Base-by-base conservation (phyloP, 2,888 invertebrate genomes). In the Stenurella melanura region DNA sequence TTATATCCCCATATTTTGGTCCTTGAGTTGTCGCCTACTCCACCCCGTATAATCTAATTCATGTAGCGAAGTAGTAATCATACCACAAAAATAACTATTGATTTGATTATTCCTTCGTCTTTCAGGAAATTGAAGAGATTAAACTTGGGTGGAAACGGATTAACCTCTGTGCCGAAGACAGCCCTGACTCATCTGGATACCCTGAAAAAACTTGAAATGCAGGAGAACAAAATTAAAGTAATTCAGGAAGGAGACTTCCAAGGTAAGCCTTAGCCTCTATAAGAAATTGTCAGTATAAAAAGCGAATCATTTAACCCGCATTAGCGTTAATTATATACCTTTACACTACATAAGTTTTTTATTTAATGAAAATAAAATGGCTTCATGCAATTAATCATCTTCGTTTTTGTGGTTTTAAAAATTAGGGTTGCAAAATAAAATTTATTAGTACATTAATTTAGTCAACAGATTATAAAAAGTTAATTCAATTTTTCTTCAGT, bases 221-320 rank as follows among this genome's bases (percentile, higher is more conserved):
- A 96, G 86, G 96, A 96, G 87, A 97, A 97, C 87, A 92, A 93
- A 81, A 95, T 97, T 77, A 91, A 93, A 58, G 90, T 92, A 38
- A 96, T 97, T 81, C 90, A 92, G 61, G 96, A 96, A 87, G 96
- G 95, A 50, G 96, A 97, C 88, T 97, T 97, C 88, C 94, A 94
- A 90, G 97, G 97, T 96, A 90, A 87, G 86, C 76, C 26, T 10
- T 54, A 26, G 15, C 7, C 56, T 67, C 21, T 21, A n/a, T 50
- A 50, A 15, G 15, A 50, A 42, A 2, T 42, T 50, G 50, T n/a
- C 6, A 5, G n/a, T 17, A 50, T 6, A 50, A 50, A 42, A 42
- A 42, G 42, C 15, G 42, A 42, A 15, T 42, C 15, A 42, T 15
- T 34, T 34, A 34, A 42, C 42, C 12, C 12, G 11, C 50, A 50